phyloP scores from a whole-genome alignment of 1,140 invertebrate species.

The Drosophila lacertosa region DNA sequence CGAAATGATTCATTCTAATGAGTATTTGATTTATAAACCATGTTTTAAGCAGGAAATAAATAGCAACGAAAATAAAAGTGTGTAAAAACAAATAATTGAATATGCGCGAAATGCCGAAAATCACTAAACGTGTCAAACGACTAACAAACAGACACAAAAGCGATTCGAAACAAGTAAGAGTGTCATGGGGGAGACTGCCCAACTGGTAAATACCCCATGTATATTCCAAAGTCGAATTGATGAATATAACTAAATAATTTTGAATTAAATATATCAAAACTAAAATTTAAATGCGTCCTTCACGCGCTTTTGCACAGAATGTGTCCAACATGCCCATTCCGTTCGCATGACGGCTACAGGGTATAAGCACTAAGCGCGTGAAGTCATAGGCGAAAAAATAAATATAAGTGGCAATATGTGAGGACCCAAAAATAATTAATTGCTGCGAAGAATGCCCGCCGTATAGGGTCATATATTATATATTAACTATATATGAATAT shows the following conservation, averaged over 20 bases:
- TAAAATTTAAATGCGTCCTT: too few species aligned
- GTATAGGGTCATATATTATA: too few species aligned
- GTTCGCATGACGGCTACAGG: too few species aligned
- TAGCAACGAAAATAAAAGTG: constrained; percentile 33
- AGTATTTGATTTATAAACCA: constrained; percentile 20
- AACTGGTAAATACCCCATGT: too few species aligned
- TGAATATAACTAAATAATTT: too few species aligned
- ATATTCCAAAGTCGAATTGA: too few species aligned
- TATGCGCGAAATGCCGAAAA: constrained; percentile 44
- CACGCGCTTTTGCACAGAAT: too few species aligned
- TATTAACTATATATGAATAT: neutral
- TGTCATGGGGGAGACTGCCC: too few species aligned
- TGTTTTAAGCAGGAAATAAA: constrained; percentile 30
- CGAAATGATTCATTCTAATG: neutral
- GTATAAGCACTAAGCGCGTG: constrained; percentile 14
- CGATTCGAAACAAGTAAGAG: constrained; percentile 23
- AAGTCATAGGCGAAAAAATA: constrained; percentile 51
- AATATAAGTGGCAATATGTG: constrained; percentile 24
- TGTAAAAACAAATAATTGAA: constrained; percentile 25
- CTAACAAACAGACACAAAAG: constrained; percentile 34
- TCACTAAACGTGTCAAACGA: constrained; percentile 69
- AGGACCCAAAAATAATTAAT: constrained; percentile 4
- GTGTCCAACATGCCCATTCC: too few species aligned
- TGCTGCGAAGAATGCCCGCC: too few species aligned
- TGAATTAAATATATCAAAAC: too few species aligned